Evolutionary conservation across 2,113 vertebrate species (phyloP).

Genomic region (Heterocephalus glaber): DNA sequence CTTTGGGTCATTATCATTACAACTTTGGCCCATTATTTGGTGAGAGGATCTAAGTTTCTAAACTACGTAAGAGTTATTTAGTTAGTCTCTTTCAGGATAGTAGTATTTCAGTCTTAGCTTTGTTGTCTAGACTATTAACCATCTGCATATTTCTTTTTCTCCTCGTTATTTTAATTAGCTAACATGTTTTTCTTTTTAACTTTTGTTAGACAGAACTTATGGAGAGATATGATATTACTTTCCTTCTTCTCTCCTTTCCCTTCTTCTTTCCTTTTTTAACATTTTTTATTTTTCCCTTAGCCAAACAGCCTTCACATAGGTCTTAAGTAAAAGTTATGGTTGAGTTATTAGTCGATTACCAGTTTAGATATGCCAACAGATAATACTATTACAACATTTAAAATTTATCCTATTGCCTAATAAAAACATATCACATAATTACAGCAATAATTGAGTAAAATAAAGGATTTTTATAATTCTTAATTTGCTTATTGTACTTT

Average conservation of each 20-base stretch:
- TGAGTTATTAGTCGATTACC: background rate
- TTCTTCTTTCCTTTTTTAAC: too few species aligned
- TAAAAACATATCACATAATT: background rate
- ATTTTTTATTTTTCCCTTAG: background rate
- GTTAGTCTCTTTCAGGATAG: background rate
- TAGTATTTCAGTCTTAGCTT: background rate
- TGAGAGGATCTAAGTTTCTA: background rate
- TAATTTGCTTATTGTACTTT: background rate
- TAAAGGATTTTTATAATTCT: background rate
- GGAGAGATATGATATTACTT: background rate
- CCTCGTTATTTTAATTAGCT: background rate
- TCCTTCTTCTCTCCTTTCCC: background rate
- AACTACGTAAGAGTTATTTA: background rate
- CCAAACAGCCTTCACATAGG: background rate
- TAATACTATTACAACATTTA: background rate
- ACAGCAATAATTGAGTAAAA: constrained; percentile 2
- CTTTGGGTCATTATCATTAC: background rate
- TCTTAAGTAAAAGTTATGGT: background rate
- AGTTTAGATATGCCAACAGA: background rate
- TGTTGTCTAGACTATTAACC: background rate
- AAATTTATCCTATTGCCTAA: background rate
- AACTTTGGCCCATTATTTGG: background rate
- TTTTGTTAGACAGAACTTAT: background rate
- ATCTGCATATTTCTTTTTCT: constrained; percentile 9
- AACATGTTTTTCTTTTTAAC: background rate